Conservation (phyloP, 2,888 invertebrate genomes). For the Hofmannophila pseudospretella region DNA sequence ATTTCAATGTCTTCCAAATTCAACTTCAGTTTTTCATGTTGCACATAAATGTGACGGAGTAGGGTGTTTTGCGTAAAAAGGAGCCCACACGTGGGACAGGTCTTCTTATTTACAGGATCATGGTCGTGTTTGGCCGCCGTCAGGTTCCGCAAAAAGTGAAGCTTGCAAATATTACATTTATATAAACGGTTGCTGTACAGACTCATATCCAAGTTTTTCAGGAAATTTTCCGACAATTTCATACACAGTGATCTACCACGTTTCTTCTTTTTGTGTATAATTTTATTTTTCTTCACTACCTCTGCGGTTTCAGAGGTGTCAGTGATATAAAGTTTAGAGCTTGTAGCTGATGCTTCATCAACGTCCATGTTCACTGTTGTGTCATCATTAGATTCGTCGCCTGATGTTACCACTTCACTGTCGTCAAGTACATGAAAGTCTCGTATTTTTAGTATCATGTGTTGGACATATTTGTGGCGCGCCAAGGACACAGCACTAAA, state of each 20-base stretch:
- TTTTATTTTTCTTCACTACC: too few species aligned
- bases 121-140: too few species aligned
- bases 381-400: not conserved
- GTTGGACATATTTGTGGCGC: not conserved
- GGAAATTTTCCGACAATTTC: too few species aligned
- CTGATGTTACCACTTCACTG: too few species aligned
- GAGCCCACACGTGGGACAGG: slow-evolving; percentile 15
- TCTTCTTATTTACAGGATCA: not conserved
- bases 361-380: not conserved
- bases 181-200: too few species aligned
- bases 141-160: too few species aligned
- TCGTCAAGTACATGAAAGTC: not conserved
- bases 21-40: slow-evolving; percentile 12
- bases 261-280: too few species aligned
- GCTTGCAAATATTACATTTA: too few species aligned
- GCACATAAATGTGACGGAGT: slow-evolving; percentile 11
- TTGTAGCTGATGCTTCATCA: not conserved
- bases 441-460: not conserved
- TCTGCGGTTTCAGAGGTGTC: too few species aligned
- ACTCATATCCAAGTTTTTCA: too few species aligned
- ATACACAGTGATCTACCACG: too few species aligned
- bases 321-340: too few species aligned
- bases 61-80: slow-evolving; percentile 4
- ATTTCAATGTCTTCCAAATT: not conserved
- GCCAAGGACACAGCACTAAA: not conserved